Base-by-base conservation (phyloP, 2,113 vertebrate species). In the Aegotheles bennettii region DNA sequence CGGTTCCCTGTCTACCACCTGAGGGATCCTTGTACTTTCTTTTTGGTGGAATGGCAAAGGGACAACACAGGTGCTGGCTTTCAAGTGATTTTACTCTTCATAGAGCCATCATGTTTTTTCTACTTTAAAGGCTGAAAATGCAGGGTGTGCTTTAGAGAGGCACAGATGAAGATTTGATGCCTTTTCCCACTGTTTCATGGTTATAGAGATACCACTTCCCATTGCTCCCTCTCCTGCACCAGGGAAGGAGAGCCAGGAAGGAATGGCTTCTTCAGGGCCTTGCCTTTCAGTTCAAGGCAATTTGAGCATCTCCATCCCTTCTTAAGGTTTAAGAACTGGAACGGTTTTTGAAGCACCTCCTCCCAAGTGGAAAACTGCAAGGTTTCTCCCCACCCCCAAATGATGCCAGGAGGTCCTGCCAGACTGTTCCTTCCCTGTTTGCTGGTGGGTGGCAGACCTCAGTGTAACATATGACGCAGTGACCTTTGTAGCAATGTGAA, bases 311-410 rank as follows among this genome's bases (percentile, higher is more conserved):
- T 91, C 42, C 81, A 38, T 63, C 70, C 23, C 69, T 86, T 90
- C 93, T 75, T 95, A 79, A 94, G 56, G 43, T 84, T 92, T 82
- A 89, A 91, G 93, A 86, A 70, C 43, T 43, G 84, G 73, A 94
- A 67, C 53, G 38, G 38, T 60, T 96, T 85, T 81, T 67, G 33
- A 68, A 93, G 67, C 3, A 18, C 12, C 6, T 1, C 7, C 40
- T 51, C 24, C 57, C 31, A 50, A 38, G 48, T 67, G 76, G 85
- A 95, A 90, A 94, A 28, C 73, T 84, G 43, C 56, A 78, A 69
- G 45, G 47, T 90, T 94, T 90, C 53, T 31, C 57, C 33, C 40
- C 60, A 69, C 48, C 48, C 83, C 80, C 84, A 89, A 42, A 70
- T 18, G 48, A 38, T 68, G 3, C 2, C 12, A 71, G 80, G 36